Conservation (phyloP, 2,888 invertebrate species). For the Nemapogon koenigi region DNA sequence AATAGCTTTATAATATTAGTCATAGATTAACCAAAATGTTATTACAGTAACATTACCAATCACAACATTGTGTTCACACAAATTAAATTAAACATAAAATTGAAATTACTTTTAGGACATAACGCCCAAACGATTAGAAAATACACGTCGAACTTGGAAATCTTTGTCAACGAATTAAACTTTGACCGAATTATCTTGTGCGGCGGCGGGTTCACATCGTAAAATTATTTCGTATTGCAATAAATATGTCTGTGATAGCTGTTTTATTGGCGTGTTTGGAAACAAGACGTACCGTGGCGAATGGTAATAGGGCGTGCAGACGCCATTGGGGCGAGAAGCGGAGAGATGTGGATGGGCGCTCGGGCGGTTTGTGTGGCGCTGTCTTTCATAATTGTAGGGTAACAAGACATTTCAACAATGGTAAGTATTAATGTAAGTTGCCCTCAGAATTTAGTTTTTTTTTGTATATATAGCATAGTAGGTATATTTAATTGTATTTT, state of each 20-base stretch:
- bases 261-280: conserved; percentile 42
- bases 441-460: not conserved
- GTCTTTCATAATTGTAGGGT: conserved; percentile 20
- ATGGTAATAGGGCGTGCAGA: conserved; percentile 51
- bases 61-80: too few relatives aligned
- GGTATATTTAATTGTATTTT: too few relatives aligned
- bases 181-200: conserved; percentile 56
- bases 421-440: not conserved
- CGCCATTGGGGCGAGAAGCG: conserved; percentile 19
- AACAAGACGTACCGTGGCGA: conserved; percentile 51
- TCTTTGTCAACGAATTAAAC: conserved; percentile 61
- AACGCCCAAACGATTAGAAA: conserved; percentile 49
- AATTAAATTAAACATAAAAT: conserved; percentile 48
- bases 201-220: conserved; percentile 49
- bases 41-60: too few relatives aligned
- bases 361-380: conserved; percentile 26
- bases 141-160: conserved; percentile 21
- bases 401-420: not conserved
- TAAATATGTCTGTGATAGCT: conserved; percentile 41
- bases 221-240: conserved; percentile 56
- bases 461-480: too few relatives aligned
- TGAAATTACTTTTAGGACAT: conserved; percentile 29
- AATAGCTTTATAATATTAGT: too few relatives aligned
- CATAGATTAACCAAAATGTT: too few relatives aligned
- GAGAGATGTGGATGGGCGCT: conserved; percentile 6